Percentiles rank a stretch among this genome's conserved stretches.
These are phyloP conservation scores for Artemia franciscana DNA, from an alignment of 1,140 invertebrate genomes.

Conservation along the genomic window DNA sequence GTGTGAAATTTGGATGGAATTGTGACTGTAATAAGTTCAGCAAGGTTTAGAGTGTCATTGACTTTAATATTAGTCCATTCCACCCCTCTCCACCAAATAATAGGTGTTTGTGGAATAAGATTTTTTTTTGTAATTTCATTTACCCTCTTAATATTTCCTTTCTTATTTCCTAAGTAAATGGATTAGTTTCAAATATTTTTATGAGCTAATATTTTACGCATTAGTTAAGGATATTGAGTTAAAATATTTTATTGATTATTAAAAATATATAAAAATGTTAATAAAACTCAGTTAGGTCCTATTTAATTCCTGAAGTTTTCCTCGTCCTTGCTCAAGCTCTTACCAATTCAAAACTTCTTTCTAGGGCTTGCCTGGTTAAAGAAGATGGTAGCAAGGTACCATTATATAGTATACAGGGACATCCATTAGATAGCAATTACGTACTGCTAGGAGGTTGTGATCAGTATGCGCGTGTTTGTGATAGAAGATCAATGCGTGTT, in stretches of 20 bases:
- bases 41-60: too few relatives aligned
- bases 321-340: too few relatives aligned
- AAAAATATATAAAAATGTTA: too few relatives aligned
- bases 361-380: constrained; percentile 38
- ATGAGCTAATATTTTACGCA: too few relatives aligned
- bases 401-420: constrained; percentile 61
- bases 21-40: not conserved
- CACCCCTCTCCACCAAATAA: too few relatives aligned
- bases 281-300: too few relatives aligned
- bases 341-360: too few relatives aligned
- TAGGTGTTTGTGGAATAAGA: too few relatives aligned
- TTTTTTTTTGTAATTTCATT: not conserved
- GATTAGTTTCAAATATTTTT: constrained; percentile 1
- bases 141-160: not conserved
- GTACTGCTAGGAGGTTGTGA: constrained; percentile 54
- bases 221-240: too few relatives aligned
- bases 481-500: constrained; percentile 45
- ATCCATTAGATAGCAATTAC: constrained; percentile 50
- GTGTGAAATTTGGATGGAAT: not conserved
- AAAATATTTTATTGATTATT: too few relatives aligned
- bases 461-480: constrained; percentile 34
- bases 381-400: constrained; percentile 33
- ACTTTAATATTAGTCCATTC: too few relatives aligned
- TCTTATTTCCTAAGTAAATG: constrained; percentile 1
- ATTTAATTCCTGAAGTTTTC: too few relatives aligned